Evolutionary conservation across 2,888 invertebrate genomes (phyloP).

Genomic region (Cephus spinipes): DNA sequence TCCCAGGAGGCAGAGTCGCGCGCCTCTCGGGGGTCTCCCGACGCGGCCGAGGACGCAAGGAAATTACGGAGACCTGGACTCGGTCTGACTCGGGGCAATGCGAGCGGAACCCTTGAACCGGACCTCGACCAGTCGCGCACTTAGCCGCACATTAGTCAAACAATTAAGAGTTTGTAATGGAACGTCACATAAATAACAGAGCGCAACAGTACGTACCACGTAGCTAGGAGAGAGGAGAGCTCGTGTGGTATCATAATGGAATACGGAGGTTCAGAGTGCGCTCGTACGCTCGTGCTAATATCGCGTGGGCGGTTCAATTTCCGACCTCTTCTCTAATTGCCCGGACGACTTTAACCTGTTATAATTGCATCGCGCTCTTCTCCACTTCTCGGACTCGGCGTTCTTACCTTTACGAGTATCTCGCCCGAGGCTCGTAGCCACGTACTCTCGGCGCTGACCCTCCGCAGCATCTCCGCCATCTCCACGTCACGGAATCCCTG

Average conservation of each 20-base stretch:
- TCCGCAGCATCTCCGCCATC: no score
- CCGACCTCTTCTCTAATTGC: constrained; percentile 45
- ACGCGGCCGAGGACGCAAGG: not conserved
- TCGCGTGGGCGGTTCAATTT: constrained; percentile 60
- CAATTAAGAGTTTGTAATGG: constrained; percentile 64
- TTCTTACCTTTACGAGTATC: not conserved
- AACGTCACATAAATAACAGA: constrained; percentile 62
- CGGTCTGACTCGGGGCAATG: not conserved
- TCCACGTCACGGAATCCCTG: no score
- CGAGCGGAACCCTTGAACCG: constrained; percentile 23
- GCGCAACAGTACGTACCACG: constrained; percentile 32
- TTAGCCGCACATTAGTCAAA: constrained; percentile 61
- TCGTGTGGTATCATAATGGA: constrained; percentile 16
- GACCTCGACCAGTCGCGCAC: constrained; percentile 31
- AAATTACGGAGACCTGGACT: not conserved
- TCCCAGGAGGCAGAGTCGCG: not conserved
- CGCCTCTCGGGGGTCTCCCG: no score
- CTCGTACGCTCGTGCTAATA: constrained; percentile 32
- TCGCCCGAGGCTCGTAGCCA: not conserved
- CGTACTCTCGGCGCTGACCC: no score
- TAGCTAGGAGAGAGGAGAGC: not conserved
- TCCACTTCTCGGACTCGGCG: not conserved
- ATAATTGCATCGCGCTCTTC: constrained; percentile 24
- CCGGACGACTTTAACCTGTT: constrained; percentile 32
- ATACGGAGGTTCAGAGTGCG: constrained; percentile 39